phyloP scores from a whole-genome alignment of 2,113 vertebrate genomes.

The Carassius gibelio region DNA sequence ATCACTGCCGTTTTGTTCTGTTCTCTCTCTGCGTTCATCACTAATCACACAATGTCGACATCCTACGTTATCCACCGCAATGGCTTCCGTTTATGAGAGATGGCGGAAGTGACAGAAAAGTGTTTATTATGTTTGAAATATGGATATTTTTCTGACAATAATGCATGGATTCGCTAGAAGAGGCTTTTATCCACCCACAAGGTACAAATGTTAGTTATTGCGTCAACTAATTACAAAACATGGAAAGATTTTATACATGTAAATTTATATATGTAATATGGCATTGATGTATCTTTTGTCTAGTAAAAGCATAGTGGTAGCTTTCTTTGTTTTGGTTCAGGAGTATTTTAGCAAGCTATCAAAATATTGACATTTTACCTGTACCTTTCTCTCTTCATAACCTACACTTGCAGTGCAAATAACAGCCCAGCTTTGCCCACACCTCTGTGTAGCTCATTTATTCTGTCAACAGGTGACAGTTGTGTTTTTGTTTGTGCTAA shows the following conservation, averaged over 20 bases:
- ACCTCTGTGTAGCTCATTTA: constrained; percentile 26
- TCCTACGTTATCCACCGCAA: too few species aligned
- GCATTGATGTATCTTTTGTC: background rate
- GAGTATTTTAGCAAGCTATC: background rate
- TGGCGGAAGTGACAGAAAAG: too few species aligned
- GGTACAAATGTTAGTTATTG: background rate
- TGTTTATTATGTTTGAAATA: too few species aligned
- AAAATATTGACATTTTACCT: background rate
- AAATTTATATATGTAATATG: background rate
- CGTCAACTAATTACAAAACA: background rate
- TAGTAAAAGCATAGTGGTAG: background rate
- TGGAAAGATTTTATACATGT: too few species aligned
- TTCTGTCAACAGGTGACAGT: constrained; percentile 45
- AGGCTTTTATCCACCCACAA: too few species aligned
- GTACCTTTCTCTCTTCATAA: constrained; percentile 2
- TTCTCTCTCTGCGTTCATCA: too few species aligned
- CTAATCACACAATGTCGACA: too few species aligned
- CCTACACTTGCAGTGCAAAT: background rate
- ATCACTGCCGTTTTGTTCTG: too few species aligned
- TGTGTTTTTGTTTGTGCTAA: constrained; percentile 43
- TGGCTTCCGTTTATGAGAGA: too few species aligned
- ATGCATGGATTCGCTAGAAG: too few species aligned
- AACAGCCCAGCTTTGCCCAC: background rate
- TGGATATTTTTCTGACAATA: too few species aligned
- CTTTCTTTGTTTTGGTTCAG: background rate